These are phyloP conservation scores for Aphaenogaster rudis DNA, from an alignment of 1,140 invertebrate species.

Conservation along the genomic window DNA sequence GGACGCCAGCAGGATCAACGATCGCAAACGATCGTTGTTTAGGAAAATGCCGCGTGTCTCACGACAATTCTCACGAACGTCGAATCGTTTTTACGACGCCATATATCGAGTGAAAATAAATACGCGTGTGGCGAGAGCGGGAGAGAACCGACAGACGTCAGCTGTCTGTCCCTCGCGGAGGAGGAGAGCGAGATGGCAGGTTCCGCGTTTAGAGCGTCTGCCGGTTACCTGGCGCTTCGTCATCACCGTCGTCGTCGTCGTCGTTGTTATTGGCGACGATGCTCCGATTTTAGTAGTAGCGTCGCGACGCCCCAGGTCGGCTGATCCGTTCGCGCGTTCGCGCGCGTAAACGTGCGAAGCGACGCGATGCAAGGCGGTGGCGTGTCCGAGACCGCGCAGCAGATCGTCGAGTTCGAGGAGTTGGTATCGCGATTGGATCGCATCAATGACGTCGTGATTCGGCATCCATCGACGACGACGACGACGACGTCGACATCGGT, in stretches of 20 bases:
- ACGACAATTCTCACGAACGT: background rate
- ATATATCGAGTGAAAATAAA: slow-evolving; percentile 42
- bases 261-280: slow-evolving; percentile 16
- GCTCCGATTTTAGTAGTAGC: slow-evolving; percentile 83
- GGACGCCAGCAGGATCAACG: slow-evolving; percentile 19
- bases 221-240: slow-evolving; percentile 44
- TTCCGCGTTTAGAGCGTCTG: slow-evolving; percentile 67
- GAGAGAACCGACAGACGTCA: background rate
- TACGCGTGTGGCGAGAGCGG: slow-evolving; percentile 14
- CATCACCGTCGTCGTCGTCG: slow-evolving; percentile 8
- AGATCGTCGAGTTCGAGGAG: slow-evolving; percentile 85
- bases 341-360: slow-evolving; percentile 68
- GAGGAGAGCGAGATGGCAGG: slow-evolving; percentile 31
- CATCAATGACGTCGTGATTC: slow-evolving; percentile 79
- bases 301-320: slow-evolving; percentile 79
- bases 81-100: background rate
- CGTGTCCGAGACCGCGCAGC: slow-evolving; percentile 79
- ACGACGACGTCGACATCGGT: slow-evolving; percentile 32
- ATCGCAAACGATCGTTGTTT: background rate
- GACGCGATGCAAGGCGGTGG: slow-evolving; percentile 74
- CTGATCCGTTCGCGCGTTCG: slow-evolving; percentile 48
- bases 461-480: background rate
- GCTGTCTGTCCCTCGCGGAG: slow-evolving; percentile 9
- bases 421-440: slow-evolving; percentile 83
- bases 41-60: background rate